Evolutionary conservation across 1,140 invertebrate species (phyloP).

Genomic region (Eumaeus atala): DNA sequence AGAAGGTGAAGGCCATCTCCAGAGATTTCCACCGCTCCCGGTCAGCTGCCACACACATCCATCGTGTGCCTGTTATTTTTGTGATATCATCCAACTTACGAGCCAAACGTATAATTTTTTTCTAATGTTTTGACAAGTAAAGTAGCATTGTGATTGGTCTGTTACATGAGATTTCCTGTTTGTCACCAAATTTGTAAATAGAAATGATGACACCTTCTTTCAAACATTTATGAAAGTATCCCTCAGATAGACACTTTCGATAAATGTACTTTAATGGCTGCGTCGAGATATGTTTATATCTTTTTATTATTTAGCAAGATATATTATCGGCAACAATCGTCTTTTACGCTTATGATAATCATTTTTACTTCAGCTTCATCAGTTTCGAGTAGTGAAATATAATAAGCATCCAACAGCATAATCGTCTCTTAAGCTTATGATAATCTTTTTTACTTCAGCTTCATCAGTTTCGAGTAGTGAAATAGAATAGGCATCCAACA

Average conservation of each 20-base stretch:
- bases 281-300: slow-evolving; percentile 4
- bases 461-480: too few relatives aligned
- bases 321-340: too few relatives aligned
- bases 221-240: slow-evolving; percentile 15
- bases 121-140: background rate
- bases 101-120: slow-evolving; percentile 4
- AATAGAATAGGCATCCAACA: too few relatives aligned
- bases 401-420: slow-evolving; percentile 9
- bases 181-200: slow-evolving; percentile 19
- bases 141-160: slow-evolving; percentile 20
- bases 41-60: too few relatives aligned
- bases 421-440: too few relatives aligned
- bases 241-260: slow-evolving; percentile 6
- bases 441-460: too few relatives aligned
- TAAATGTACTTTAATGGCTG: slow-evolving; percentile 13
- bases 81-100: too few relatives aligned
- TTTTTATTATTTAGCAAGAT: slow-evolving; percentile 13
- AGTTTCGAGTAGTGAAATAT: too few relatives aligned
- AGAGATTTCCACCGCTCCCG: too few relatives aligned
- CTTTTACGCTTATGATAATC: too few relatives aligned
- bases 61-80: background rate
- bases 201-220: slow-evolving; percentile 19
- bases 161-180: slow-evolving; percentile 15
- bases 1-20: too few relatives aligned
- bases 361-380: too few relatives aligned